These are phyloP conservation scores for Tubulanus polymorphus DNA, from an alignment of 2,888 invertebrate species.

Conservation along the genomic window DNA sequence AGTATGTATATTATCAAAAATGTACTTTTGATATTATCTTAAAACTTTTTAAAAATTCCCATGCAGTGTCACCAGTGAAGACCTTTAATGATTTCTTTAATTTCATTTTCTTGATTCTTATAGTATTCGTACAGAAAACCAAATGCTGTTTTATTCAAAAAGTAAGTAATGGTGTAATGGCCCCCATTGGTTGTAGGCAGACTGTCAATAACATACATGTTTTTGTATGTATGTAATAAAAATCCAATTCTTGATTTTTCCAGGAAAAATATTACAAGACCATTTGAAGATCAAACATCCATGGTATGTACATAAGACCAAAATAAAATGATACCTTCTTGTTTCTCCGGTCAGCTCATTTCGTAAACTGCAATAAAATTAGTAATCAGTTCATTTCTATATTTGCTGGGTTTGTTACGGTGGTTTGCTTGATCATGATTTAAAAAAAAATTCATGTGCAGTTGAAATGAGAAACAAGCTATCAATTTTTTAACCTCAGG, in stretches of 20 bases:
- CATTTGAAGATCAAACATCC: conserved; percentile 85
- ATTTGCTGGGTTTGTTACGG: no score
- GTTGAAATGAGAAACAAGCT: not conserved
- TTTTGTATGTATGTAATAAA: not conserved
- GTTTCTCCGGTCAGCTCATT: no score
- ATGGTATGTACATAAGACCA: conserved; percentile 54
- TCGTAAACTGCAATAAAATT: no score
- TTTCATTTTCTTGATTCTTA: no score
- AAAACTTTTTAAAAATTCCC: no score
- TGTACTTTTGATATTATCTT: no score
- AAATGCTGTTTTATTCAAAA: conserved; percentile 63
- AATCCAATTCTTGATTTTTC: conserved; percentile 5
- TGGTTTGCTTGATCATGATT: no score
- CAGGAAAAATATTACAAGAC: conserved; percentile 81
- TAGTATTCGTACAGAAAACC: conserved; percentile 80
- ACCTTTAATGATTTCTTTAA: no score
- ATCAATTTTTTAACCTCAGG: not conserved
- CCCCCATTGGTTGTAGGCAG: not conserved
- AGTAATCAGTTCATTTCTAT: no score
- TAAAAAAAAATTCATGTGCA: not conserved
- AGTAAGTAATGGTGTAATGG: conserved; percentile 27
- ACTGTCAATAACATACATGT: not conserved
- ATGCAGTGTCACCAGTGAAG: no score
- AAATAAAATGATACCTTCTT: no score
- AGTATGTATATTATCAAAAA: conserved; percentile 51